Conservation (phyloP, 2,113 vertebrate genomes). For the Rhadina sibilatrix region DNA sequence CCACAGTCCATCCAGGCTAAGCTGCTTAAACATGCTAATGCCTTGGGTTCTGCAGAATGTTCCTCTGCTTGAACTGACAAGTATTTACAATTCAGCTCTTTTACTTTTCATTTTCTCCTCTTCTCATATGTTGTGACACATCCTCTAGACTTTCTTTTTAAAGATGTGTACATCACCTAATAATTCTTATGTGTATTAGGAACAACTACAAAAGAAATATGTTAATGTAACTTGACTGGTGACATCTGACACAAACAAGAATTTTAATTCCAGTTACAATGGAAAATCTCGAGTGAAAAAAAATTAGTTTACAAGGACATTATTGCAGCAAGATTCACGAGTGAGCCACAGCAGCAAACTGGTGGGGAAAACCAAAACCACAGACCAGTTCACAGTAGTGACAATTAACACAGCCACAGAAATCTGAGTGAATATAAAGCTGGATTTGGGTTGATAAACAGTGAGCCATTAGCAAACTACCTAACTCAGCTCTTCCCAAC, state of each 20-base stretch:
- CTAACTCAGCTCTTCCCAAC: not conserved
- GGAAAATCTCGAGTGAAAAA: not conserved
- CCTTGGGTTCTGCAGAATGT: conserved; percentile 22
- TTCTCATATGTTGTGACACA: not conserved
- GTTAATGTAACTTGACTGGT: not conserved
- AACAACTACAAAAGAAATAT: not conserved
- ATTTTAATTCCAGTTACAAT: not conserved
- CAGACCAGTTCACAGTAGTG: not conserved
- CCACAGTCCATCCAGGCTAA: conserved; percentile 40
- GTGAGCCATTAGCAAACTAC: not conserved
- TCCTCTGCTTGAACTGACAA: conserved; percentile 4
- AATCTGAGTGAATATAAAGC: not conserved
- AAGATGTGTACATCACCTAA: not conserved
- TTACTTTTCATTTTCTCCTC: not conserved
- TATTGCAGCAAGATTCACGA: rapidly evolving
- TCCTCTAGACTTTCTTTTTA: not conserved
- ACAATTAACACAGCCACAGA: not conserved
- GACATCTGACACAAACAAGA: not conserved
- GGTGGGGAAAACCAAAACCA: not conserved
- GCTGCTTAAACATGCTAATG: conserved; percentile 53
- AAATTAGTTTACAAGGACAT: not conserved
- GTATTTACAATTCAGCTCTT: not conserved
- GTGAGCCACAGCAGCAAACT: not conserved
- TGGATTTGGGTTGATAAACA: not conserved
- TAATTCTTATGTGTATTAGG: not conserved